phyloP scores from a whole-genome alignment of 2,888 invertebrate species.

The Drosophila pseudotakahashii region DNA sequence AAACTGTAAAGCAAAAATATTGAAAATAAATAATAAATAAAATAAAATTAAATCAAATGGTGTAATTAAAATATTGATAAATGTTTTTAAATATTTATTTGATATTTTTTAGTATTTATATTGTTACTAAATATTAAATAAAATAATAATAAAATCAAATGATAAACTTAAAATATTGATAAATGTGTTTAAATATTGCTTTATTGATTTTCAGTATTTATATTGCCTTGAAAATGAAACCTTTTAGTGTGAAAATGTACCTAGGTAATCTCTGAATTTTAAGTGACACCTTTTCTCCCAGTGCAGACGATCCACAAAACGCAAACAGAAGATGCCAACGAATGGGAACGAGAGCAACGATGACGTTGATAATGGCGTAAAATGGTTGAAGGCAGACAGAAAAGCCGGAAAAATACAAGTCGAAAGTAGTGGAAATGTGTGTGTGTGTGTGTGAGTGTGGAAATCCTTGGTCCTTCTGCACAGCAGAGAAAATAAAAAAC shows the following conservation, averaged over 20 bases:
- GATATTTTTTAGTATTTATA: neutral
- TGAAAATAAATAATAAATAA: too few relatives aligned
- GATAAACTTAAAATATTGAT: too few relatives aligned
- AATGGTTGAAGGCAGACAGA: slow-evolving; percentile 58
- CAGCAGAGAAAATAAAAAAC: slow-evolving; percentile 57
- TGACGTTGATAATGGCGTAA: slow-evolving; percentile 77
- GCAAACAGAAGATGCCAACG: slow-evolving; percentile 63
- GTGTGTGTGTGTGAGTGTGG: slow-evolving; percentile 23
- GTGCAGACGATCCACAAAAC: slow-evolving; percentile 34
- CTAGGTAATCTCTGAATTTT: neutral
- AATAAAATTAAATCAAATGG: neutral
- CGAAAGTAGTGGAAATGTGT: slow-evolving; percentile 32
- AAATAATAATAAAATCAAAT: too few relatives aligned
- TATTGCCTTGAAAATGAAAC: too few relatives aligned
- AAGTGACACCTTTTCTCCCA: neutral
- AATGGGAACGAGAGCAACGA: slow-evolving; percentile 52
- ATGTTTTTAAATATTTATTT: too few relatives aligned
- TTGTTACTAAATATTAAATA: too few relatives aligned
- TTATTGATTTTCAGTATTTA: too few relatives aligned
- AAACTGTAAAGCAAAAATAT: too few relatives aligned
- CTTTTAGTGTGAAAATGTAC: neutral
- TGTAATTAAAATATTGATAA: too few relatives aligned
- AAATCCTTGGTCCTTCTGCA: slow-evolving; percentile 19
- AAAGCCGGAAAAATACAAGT: slow-evolving; percentile 27
- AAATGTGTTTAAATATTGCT: too few relatives aligned